Base-by-base conservation (phyloP, 2,888 invertebrate species). In the Apomyelois bistriatella region DNA sequence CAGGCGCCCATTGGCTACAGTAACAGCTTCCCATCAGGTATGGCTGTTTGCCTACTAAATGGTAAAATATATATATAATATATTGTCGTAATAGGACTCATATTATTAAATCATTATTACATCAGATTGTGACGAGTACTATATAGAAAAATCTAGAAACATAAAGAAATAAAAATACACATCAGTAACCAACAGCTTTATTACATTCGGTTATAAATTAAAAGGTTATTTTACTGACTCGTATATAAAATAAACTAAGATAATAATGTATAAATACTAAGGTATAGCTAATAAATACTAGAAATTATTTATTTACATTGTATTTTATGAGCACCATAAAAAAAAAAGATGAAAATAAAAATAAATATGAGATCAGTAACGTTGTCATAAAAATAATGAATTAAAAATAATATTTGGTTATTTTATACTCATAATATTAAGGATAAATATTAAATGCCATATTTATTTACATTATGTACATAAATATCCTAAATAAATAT, bases 151-250 rank as follows among this genome's bases (percentile, higher is more conserved):
- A n/a, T n/a, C n/a, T n/a, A n/a, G n/a, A n/a, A n/a, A n/a, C n/a
- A n/a, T n/a, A n/a, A n/a, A 54, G 38, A 58, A 65, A 61, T 53
- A 58, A 59, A 61, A 57, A 48, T 57, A 56, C 63, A 32, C 50
- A 52, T 60, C 65, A 74, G 78, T 79, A 80, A 84, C 79, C 80
- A 84, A 83, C 73, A 80, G 79, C 79, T 83, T 76, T 75, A 79
- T 82, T 81, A 68, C 71, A 79, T 75, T 76, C 62, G 69, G 66
- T 70, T 74, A 75, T 70, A 74, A 69, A 74, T 68, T 66, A 74
- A 3, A 22, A 22, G 71, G 70, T 69, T 65, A 73, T 68, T 65
- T 64, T 56, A 62, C 55, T 66, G 67, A 70, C 64, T 69, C 66
- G 61, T 66, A 64, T 63, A 61, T 56, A 58, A 65, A 48, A 60